Conservation (phyloP, 1,140 invertebrate genomes). For the Neodiprion fabricii region DNA sequence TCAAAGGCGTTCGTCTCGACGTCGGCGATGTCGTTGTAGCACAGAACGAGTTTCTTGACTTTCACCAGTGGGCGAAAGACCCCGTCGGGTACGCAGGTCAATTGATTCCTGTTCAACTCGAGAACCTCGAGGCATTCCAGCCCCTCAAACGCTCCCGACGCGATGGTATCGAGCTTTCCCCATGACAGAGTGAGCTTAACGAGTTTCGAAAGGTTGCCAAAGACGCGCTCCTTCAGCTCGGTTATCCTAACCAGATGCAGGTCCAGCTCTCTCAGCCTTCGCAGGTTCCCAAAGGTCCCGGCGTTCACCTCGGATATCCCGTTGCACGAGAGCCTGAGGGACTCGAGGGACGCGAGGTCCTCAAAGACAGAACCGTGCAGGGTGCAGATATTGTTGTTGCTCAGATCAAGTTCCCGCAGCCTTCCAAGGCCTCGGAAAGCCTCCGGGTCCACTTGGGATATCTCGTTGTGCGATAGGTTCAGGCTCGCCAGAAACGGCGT, state of each 20-base stretch:
- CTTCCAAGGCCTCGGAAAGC: slow-evolving; percentile 35
- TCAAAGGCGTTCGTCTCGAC: not conserved
- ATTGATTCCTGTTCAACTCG: slow-evolving; percentile 37
- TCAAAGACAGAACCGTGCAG: slow-evolving; percentile 42
- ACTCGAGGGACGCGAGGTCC: not conserved
- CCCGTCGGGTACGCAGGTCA: slow-evolving; percentile 42
- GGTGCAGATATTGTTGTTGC: slow-evolving; percentile 39
- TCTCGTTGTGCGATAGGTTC: slow-evolving; percentile 40
- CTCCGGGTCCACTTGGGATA: slow-evolving; percentile 34
- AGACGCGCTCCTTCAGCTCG: not conserved
- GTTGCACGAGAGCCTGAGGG: slow-evolving; percentile 9
- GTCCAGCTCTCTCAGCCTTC: not conserved
- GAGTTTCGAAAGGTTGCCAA: not conserved
- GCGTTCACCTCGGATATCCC: slow-evolving; percentile 1
- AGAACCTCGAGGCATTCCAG: slow-evolving; percentile 40
- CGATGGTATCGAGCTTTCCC: slow-evolving; percentile 35
- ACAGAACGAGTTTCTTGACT: slow-evolving; percentile 38
- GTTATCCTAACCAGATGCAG: not conserved
- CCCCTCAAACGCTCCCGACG: slow-evolving; percentile 36
- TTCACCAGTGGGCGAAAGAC: slow-evolving; percentile 34
- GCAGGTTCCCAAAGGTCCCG: not conserved
- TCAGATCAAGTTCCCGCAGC: slow-evolving; percentile 41
- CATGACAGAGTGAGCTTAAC: slow-evolving; percentile 27
- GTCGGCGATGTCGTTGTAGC: slow-evolving; percentile 38
- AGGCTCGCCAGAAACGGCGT: slow-evolving; percentile 30